A percentile compares a stretch with the other conserved stretches of the same genome.
phyloP scores from a whole-genome alignment of 1,140 invertebrate genomes.

The Scylla paramamosain region DNA sequence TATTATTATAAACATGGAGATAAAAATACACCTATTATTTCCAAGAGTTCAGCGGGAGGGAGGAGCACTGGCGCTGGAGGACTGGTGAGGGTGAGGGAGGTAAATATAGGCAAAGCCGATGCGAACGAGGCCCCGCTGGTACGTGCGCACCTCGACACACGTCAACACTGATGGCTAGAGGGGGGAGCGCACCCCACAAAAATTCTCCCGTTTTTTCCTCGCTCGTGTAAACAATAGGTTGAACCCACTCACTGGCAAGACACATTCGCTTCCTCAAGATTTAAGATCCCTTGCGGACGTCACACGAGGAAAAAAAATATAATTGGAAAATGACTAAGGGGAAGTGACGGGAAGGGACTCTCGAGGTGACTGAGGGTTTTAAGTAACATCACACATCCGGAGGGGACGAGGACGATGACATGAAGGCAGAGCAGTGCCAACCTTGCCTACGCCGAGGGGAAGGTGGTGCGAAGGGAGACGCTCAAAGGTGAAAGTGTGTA shows the following conservation, averaged over 20 bases:
- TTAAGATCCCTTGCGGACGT: neutral
- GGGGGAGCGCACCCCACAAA: slow-evolving; percentile 34
- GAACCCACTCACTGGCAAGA: neutral
- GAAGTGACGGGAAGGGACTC: neutral
- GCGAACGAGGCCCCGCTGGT: slow-evolving; percentile 2
- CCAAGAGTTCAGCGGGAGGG: neutral
- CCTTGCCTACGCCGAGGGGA: neutral
- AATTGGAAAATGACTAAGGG: neutral
- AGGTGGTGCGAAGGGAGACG: neutral
- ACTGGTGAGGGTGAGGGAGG: neutral
- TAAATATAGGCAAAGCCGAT: slow-evolving; percentile 57
- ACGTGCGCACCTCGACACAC: slow-evolving; percentile 34
- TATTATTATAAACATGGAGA: slow-evolving; percentile 25
- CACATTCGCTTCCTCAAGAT: neutral
- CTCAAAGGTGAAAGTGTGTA: neutral
- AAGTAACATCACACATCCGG: neutral
- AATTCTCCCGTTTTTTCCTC: slow-evolving; percentile 46
- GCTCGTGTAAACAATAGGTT: slow-evolving; percentile 50
- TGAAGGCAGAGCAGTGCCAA: neutral
- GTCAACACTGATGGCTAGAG: slow-evolving; percentile 48
- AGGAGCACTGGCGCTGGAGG: neutral
- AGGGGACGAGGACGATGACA: neutral
- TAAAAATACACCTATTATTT: neutral
- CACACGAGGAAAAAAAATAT: neutral
- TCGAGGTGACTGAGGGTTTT: neutral